Evolutionary conservation across 2,113 vertebrate species (phyloP), one percentile per base, ranked within the genome.

Genomic region (Chinchilla lanigera): DNA sequence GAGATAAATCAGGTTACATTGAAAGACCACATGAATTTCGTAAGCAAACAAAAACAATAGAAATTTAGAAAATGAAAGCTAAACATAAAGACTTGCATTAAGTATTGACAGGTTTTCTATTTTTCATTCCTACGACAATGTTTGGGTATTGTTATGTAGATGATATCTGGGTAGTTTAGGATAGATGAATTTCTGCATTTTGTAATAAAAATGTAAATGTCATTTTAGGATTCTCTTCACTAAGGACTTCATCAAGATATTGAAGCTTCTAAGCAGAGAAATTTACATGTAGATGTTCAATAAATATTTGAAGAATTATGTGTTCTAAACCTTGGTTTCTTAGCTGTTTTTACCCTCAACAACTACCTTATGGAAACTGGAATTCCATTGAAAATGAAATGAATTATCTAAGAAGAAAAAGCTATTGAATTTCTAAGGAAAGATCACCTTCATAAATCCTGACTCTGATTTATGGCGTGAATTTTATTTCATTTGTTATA

Each of bases 401-500:
- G 11, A 90, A 88, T 89, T 85, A 73, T 17, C 19, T 50, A 83
- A 86, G 10, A 83, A 7, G 3, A 88, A 20, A 63, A 90, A 13
- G 20, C 9, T 80, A 73, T 75, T 93, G 20, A 33, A 33, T 97
- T 91, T 97, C 47, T 67, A 52, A 82, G 41, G 17, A 73, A 80
- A 33, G 19, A 86, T 90, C 47, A 63, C 19, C 28, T 8, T 90
- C 9, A 33, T 96, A 41, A 85, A 77, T 85, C 20, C 10, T 69
- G 5, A 50, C 3, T 93, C 7, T 63, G 5, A 50, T 1, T 93
- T 63, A 92, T 14, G 50, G 12, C 81, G 71, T 65, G 5, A 90
- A 84, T 20, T 97, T 96, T 90, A 77, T 71, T 95, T 95, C 63
- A 82, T 75, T 11, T 2, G 71, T 24, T 60, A n/a, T 69, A 7